These are phyloP conservation scores for Nyctibius bracteatus DNA, from an alignment of 2,113 vertebrate genomes.

Conservation along the genomic window DNA sequence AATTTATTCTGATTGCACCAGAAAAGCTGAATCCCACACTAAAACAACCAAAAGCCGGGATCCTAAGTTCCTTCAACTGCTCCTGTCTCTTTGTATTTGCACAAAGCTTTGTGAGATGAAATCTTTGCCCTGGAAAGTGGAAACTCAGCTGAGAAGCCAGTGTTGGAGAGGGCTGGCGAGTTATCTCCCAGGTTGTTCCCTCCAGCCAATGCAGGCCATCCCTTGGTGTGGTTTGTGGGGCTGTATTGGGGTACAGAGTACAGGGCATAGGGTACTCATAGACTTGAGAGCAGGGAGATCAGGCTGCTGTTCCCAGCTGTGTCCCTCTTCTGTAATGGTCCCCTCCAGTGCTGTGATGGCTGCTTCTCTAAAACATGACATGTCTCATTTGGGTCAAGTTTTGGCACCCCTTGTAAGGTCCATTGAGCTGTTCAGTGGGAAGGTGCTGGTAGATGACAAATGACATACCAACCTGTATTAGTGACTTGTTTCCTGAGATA, in stretches of 20 bases:
- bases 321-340: neutral
- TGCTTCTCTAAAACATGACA: neutral
- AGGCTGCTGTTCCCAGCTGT: neutral
- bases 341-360: neutral
- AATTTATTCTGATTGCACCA: neutral
- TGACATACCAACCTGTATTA: neutral
- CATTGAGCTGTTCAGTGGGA: neutral
- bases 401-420: neutral
- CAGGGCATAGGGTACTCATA: too few species aligned
- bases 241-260: neutral
- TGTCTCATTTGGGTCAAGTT: neutral
- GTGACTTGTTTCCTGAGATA: neutral
- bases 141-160: neutral
- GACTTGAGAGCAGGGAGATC: neutral
- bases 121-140: neutral
- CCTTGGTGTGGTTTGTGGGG: neutral
- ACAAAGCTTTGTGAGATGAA: neutral
- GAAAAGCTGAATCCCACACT: neutral
- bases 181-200: neutral
- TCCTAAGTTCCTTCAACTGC: neutral
- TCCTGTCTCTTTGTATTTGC: neutral
- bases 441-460: neutral
- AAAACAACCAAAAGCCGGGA: neutral
- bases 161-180: neutral
- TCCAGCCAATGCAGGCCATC: neutral